These are phyloP conservation scores for Lepidocyrtoides sp. DNA, from an alignment of 2,888 invertebrate genomes.

Conservation along the genomic window DNA sequence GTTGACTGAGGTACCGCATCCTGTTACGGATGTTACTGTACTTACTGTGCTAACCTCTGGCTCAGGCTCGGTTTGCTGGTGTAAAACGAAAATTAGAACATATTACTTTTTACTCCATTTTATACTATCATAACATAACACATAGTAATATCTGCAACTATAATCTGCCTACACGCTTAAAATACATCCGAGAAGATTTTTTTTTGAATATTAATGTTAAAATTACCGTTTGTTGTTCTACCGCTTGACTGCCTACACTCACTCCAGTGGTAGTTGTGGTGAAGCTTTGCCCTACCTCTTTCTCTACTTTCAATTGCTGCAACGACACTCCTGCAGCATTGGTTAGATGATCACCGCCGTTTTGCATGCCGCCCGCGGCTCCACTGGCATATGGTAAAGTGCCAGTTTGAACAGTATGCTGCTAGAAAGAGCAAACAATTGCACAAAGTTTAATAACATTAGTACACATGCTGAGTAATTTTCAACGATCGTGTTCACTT, in stretches of 20 bases:
- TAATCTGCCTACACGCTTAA: background rate
- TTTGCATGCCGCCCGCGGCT: conserved; percentile 83
- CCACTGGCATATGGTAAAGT: conserved; percentile 88
- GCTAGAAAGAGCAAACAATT: conserved; percentile 87
- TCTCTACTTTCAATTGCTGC: conserved; percentile 82
- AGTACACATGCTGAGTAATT: background rate
- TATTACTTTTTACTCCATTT: background rate
- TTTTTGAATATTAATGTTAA: background rate
- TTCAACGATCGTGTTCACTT: background rate
- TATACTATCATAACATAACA: background rate
- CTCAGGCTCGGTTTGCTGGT: conserved; percentile 90
- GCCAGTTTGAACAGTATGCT: conserved; percentile 98
- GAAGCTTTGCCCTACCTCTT: conserved; percentile 85
- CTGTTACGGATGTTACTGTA: conserved; percentile 86
- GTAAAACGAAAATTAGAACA: conserved; percentile 77
- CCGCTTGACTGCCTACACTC: conserved; percentile 86
- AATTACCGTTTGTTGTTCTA: conserved; percentile 86
- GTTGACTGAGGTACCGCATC: conserved; percentile 87
- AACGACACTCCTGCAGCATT: conserved; percentile 79
- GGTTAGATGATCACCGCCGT: conserved; percentile 84
- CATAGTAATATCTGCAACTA: background rate
- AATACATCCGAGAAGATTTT: background rate
- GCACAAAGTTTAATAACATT: conserved; percentile 1
- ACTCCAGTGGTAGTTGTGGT: conserved; percentile 87
- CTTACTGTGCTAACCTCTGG: conserved; percentile 87